phyloP scores from a whole-genome alignment of 2,113 vertebrate genomes.

The Zingel zingel region DNA sequence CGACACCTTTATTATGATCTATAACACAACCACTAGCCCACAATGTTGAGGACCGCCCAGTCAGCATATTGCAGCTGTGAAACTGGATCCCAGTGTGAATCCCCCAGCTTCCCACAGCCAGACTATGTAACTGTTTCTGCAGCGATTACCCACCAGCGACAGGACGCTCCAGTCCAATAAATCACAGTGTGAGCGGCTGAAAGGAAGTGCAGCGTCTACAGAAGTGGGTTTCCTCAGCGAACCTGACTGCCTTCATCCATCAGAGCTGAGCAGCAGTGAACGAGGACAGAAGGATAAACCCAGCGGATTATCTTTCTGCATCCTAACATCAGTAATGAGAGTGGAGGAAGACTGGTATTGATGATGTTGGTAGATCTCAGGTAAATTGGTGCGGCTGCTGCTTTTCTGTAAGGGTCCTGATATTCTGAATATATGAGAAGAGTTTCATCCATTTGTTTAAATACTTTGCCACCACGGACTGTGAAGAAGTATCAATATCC shows the following conservation, averaged over 20 bases:
- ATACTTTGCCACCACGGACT: background rate
- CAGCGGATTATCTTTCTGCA: conserved; percentile 8
- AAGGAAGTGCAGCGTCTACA: conserved; percentile 41
- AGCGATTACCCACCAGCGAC: conserved; percentile 7
- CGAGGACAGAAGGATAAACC: background rate
- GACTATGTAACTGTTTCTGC: background rate
- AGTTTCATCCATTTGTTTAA: background rate
- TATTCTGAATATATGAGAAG: background rate
- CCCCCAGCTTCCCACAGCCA: conserved; percentile 7
- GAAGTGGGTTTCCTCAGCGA: conserved; percentile 43
- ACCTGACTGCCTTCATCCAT: conserved; percentile 57
- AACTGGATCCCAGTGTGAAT: conserved; percentile 23
- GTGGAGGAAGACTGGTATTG: background rate
- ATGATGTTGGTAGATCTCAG: background rate
- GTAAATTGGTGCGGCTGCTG: background rate
- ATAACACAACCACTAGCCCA: background rate
- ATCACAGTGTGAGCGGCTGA: conserved; percentile 54
- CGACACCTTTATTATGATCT: conserved; percentile 18
- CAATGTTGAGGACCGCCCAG: background rate
- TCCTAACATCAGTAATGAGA: background rate
- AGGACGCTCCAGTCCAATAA: conserved; percentile 58
- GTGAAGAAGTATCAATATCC: no score
- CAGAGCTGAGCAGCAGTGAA: conserved; percentile 15
- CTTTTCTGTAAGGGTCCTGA: background rate
- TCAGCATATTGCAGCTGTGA: conserved; percentile 36